Evolutionary conservation across 2,888 invertebrate species (phyloP), one percentile per base, ranked within the genome.

Genomic region (Lasioglossum marginatum): DNA sequence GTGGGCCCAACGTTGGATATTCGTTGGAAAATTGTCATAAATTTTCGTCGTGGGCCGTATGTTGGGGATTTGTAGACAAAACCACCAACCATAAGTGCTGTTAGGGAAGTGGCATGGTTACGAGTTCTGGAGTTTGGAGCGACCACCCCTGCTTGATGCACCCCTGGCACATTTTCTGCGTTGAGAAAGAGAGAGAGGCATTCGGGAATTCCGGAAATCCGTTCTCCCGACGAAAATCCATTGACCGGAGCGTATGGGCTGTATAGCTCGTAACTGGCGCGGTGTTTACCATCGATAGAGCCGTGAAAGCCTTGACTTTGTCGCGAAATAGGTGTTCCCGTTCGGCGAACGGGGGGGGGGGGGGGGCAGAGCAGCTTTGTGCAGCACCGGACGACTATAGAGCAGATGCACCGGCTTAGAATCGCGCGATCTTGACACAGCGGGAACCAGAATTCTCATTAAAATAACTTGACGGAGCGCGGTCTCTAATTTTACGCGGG

Each of bases 391-490:
- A 48, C 71, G 40, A 40, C 72, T 73, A 52, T 73, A 82, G 68
- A 68, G 79, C 68, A 34, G 40, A 40, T 14, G 70, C 60, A 45
- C 72, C 45, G 74, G 66, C 78, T 63, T 71, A 66, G 85, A 85
- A 70, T 75, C 70, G 84, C 72, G 76, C 85, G 85, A 85, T 85
- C 85, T 85, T 85, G 85, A 85, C 85, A 85, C 85, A 79, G 71
- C 84, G 85, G 57, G 84, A 79, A 79, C 57, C 72, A 79, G 85
- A 83, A 85, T 85, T 85, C 84, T 84, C 85, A 79, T 85, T 85
- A 85, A 85, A 85, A 85, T 85, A 85, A 85, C 85, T 85, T 79
- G 71, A 85, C 85, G 79, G 85, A 79, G 85, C 66, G 75, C 66
- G 75, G 63, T 40, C 84, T 84, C 85, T 85, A 85, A 85, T 85